A percentile compares a stretch with the other conserved stretches of the same genome.
phyloP scores from a whole-genome alignment of 2,113 vertebrate genomes.

The Eulemur macaco region DNA sequence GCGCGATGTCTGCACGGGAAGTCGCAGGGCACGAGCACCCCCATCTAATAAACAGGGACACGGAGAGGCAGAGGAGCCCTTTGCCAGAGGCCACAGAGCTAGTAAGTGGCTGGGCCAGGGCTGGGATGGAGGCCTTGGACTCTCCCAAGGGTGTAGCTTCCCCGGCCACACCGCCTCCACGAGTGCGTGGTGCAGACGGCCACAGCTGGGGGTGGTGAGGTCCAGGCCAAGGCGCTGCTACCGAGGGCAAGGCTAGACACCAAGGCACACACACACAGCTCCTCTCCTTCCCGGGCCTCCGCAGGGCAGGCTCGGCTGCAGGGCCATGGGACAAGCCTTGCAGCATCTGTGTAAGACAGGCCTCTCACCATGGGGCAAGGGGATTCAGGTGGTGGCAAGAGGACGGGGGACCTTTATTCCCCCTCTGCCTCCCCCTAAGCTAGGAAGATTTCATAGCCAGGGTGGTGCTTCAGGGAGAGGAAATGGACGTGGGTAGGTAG shows the following conservation, averaged over 20 bases:
- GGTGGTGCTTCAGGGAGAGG: not conserved
- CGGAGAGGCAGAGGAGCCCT: not conserved
- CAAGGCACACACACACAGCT: rapidly evolving
- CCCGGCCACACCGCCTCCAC: rapidly evolving
- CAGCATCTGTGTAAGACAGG: not conserved
- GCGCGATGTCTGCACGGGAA: rapidly evolving
- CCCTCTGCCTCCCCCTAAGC: not conserved
- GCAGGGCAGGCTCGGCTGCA: too few relatives aligned
- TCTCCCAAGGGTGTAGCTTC: not conserved
- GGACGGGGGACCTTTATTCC: not conserved
- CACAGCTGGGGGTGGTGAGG: not conserved
- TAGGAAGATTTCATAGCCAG: not conserved
- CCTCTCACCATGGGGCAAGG: not conserved
- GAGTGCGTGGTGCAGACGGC: rapidly evolving
- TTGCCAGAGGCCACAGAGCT: not conserved
- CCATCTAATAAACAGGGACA: not conserved
- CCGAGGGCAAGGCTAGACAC: not conserved
- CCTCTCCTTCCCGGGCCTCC: not conserved
- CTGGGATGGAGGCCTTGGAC: not conserved
- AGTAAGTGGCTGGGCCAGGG: not conserved
- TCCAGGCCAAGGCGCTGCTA: not conserved
- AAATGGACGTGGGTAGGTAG: not conserved
- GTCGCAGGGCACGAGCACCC: rapidly evolving
- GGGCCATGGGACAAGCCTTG: not conserved
- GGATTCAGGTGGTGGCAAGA: not conserved